These are phyloP conservation scores for Eupithecia subumbrata DNA, from an alignment of 2,888 invertebrate genomes.

Conservation along the genomic window DNA sequence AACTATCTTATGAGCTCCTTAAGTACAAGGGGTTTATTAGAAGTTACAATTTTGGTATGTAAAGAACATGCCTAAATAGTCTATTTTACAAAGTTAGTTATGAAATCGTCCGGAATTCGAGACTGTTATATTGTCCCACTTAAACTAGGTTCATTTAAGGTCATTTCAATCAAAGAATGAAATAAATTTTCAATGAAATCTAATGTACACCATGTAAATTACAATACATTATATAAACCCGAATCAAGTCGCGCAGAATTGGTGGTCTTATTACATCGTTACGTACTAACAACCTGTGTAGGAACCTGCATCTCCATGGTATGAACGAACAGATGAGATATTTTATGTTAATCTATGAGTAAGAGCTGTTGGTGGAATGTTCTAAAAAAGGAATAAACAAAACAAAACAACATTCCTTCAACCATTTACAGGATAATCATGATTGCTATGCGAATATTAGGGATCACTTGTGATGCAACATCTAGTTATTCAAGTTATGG, in stretches of 20 bases:
- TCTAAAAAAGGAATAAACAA: neutral
- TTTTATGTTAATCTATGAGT: neutral
- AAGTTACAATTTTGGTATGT: neutral
- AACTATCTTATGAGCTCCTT: neutral
- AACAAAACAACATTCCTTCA: conserved; percentile 6
- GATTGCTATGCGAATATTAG: conserved; percentile 29
- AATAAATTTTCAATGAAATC: neutral
- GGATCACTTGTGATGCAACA: conserved; percentile 27
- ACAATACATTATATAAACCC: neutral
- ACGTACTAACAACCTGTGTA: too few relatives aligned
- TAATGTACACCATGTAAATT: neutral
- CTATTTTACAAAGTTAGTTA: neutral
- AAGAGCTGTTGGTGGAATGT: neutral
- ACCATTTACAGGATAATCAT: conserved; percentile 14
- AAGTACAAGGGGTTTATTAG: too few relatives aligned
- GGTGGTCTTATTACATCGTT: too few relatives aligned
- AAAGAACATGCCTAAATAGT: neutral
- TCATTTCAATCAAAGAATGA: neutral
- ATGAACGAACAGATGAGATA: neutral
- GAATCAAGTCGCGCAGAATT: neutral
- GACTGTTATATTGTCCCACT: neutral
- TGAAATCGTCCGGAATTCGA: neutral
- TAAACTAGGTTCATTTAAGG: neutral
- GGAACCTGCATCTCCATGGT: neutral
- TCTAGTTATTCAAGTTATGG: conserved; percentile 48